These are phyloP conservation scores for Hirtodrosophila histrioides DNA, from an alignment of 2,888 invertebrate genomes.

Conservation along the genomic window DNA sequence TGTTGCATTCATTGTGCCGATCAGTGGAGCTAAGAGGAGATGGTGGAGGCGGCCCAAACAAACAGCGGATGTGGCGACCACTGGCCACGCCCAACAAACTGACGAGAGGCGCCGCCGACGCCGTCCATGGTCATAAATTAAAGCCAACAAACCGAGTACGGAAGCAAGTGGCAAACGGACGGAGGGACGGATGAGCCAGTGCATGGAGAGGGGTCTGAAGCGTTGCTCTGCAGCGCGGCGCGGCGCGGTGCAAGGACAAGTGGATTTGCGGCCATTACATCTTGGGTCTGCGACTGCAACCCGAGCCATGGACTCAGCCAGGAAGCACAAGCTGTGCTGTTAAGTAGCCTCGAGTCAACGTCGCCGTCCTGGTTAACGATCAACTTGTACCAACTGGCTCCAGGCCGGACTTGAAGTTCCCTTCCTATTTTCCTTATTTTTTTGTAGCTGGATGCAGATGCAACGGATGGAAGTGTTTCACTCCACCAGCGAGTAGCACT, in stretches of 20 bases:
- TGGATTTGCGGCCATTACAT: slow-evolving; percentile 75
- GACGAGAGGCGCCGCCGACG: slow-evolving; percentile 53
- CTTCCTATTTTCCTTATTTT: slow-evolving; percentile 6
- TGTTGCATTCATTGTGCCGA: slow-evolving; percentile 51
- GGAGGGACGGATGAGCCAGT: not conserved
- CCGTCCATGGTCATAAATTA: slow-evolving; percentile 72
- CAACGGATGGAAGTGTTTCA: slow-evolving; percentile 57
- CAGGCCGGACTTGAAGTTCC: slow-evolving; percentile 56
- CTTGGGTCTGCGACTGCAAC: slow-evolving; percentile 45
- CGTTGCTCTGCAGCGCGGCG: not conserved
- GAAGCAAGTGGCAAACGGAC: slow-evolving; percentile 62
- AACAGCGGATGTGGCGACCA: slow-evolving; percentile 66
- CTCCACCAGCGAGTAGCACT: slow-evolving; percentile 10
- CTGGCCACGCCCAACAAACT: slow-evolving; percentile 28
- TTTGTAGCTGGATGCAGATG: slow-evolving; percentile 21
- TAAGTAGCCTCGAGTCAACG: slow-evolving; percentile 68
- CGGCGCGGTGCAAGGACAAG: slow-evolving; percentile 36
- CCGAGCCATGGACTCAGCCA: slow-evolving; percentile 7
- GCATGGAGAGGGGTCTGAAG: not conserved
- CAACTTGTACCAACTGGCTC: slow-evolving; percentile 48
- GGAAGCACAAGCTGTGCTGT: slow-evolving; percentile 69
- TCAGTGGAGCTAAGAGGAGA: slow-evolving; percentile 18
- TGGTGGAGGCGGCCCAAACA: slow-evolving; percentile 41
- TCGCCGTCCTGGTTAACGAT: slow-evolving; percentile 59
- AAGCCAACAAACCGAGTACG: slow-evolving; percentile 73